Base-by-base conservation (phyloP, 2,888 invertebrate genomes). In the Cancer borealis region DNA sequence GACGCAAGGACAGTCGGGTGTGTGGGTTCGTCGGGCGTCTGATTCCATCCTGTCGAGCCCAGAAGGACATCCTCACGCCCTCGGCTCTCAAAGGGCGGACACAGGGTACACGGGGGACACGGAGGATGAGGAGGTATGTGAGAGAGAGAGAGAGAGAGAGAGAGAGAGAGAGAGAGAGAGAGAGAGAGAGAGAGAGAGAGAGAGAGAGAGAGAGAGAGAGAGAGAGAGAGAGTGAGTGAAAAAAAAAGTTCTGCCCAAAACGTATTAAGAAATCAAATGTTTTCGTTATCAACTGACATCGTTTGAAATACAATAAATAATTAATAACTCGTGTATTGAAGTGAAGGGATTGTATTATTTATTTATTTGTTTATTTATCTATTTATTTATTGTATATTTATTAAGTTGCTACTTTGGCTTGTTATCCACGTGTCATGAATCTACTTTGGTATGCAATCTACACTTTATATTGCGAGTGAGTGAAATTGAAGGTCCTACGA, bases 71-170 rank as follows among this genome's bases (percentile, higher is more conserved):
- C 12, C 8, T 3, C 12, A 30, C 79, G 30, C 79, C 45, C 47
- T 89, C n/a, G n/a, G 54, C 2, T 79, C 47, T 8, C 73, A 73
- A 12, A 49, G 89, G 79, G 88, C 30, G 46, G 94, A 94, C 45
- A 47, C 94, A 21, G 94, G 94, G 3, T 94, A 94, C 89, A 89
- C 94, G 4, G 94, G 94, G 0, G 94, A 94, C 30, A 91, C 94
- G 6, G 94, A 94, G 60, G 94, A 94, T 54, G 94, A 94, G 6
- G 92, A 94, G 94, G 94, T 94, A 84, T 39, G 87, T 30, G n/a
- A 21, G 3, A 54, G 26, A 6, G 79, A 79, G 26, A 26, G 12
- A 26, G 30, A 30, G 12, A 30, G 30, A 79, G 79, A 79, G 79
- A 79, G 66, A 66, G 66, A 66, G n/a, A 66, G 66, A 66, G 66